Conservation (phyloP, 1,140 invertebrate genomes). For the Andrena cerasifolii region DNA sequence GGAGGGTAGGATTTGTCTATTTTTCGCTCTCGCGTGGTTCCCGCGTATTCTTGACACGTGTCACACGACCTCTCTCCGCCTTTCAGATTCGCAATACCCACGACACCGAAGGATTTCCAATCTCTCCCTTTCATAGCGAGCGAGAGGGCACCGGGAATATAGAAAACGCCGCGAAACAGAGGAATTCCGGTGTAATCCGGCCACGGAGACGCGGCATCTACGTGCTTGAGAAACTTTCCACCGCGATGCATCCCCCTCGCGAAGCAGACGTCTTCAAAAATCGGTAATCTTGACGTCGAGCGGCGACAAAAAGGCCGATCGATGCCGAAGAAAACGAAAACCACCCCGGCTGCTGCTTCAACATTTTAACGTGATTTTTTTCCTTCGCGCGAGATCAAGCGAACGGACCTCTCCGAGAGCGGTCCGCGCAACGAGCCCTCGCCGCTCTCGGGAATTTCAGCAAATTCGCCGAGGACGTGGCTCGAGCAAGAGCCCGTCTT, state of each 20-base stretch:
- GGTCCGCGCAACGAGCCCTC: too few species aligned
- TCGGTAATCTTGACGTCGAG: neutral
- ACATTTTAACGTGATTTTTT: too few species aligned
- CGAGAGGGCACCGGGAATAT: slow-evolving; percentile 35
- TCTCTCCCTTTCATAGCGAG: slow-evolving; percentile 42
- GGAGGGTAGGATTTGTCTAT: slow-evolving; percentile 19
- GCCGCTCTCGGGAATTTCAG: neutral
- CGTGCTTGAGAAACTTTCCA: slow-evolving; percentile 26
- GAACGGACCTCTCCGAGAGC: neutral
- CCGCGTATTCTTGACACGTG: slow-evolving; percentile 54
- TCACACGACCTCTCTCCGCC: slow-evolving; percentile 36
- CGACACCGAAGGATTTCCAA: slow-evolving; percentile 51
- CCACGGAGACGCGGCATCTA: slow-evolving; percentile 29
- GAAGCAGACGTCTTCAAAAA: neutral
- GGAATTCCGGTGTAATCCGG: slow-evolving; percentile 39
- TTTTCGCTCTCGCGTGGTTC: slow-evolving; percentile 19
- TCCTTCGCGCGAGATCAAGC: too few species aligned
- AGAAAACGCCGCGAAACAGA: slow-evolving; percentile 44
- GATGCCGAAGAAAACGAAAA: neutral
- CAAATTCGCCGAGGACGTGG: neutral
- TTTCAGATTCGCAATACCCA: slow-evolving; percentile 47
- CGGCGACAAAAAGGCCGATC: neutral
- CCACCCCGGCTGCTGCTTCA: neutral
- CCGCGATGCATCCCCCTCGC: neutral
- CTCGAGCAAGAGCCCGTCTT: neutral